phyloP scores from a whole-genome alignment of 2,113 vertebrate genomes.

The Tichodroma muraria region DNA sequence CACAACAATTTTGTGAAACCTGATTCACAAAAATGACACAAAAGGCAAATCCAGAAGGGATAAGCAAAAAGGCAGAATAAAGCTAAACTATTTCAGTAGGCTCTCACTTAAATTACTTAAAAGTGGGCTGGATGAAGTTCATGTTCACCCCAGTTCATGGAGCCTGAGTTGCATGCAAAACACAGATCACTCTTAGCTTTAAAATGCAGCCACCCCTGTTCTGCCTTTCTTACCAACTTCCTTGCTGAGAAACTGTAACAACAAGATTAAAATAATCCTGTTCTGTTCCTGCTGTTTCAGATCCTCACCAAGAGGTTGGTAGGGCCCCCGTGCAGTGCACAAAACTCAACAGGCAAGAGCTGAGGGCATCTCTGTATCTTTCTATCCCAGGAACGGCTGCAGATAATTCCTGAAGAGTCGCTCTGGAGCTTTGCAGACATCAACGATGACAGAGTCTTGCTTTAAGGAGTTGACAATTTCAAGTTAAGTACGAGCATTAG shows the following conservation, averaged over 20 bases:
- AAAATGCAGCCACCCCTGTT: background rate
- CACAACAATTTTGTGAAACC: background rate
- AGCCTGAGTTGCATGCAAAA: background rate
- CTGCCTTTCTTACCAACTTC: background rate
- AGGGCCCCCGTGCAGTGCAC: background rate
- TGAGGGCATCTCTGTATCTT: background rate
- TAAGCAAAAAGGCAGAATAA: background rate
- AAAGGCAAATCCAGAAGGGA: background rate
- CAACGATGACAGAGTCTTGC: background rate
- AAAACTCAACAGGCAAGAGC: background rate
- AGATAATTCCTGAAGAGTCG: background rate
- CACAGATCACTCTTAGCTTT: background rate
- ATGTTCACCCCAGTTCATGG: too few species aligned
- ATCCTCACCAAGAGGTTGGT: background rate
- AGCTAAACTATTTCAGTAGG: background rate
- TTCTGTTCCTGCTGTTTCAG: background rate
- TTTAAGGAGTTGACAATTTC: background rate
- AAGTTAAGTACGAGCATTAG: background rate
- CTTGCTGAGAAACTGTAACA: background rate
- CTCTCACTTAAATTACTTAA: background rate
- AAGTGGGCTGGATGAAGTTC: background rate
- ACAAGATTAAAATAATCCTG: background rate
- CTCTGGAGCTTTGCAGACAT: background rate
- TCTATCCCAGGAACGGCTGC: background rate
- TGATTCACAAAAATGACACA: background rate